Evolutionary conservation across 1,140 invertebrate genomes (phyloP), one percentile per base, ranked within the genome.

Genomic region (Lasaia peninsularis): DNA sequence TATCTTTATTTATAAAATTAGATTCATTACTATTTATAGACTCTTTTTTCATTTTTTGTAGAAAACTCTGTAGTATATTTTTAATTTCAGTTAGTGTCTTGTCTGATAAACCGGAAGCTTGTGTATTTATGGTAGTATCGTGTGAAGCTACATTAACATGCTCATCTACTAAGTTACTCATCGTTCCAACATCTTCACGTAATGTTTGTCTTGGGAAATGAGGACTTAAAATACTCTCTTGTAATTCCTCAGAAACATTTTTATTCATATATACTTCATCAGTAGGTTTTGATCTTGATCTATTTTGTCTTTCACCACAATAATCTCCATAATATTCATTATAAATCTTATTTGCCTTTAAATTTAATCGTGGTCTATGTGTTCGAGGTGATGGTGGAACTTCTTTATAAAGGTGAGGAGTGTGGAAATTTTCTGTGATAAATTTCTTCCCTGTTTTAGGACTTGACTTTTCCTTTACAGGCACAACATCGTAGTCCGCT

Each of bases 301-400:
- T 49, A 11, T 35, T 21, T 8, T 31, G 65, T 55, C 61, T 64
- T 44, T 54, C 53, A 20, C 56, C 16, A 10, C 10, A 20, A 1
- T 67, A 52, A n/a, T 48, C 61, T 37, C 84, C 73, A 10, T 85
- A 72, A 53, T 67, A 71, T 28, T 78, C 67, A 0, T 60, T 59
- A 31, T 71, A 74, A 58, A 70, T 59, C 57, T 86, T 48, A 48
- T 48, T 83, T 24, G 79, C 70, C 69, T 75, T 73, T 20, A 88
- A 66, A 62, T 86, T 88, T 1, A 88, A 58, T 7, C 65, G 67
- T 0, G 85, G 85, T 65, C 79, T 72, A 3, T 71, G 66, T 6
- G 76, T 80, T 57, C 75, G 67, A 7, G 85, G 85, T 0, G 83
- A 88, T n/a, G 85, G 85, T n/a, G 74, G 81, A n/a, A 86, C 80